These are phyloP conservation scores for Propsilocerus akamusi DNA, from an alignment of 1,140 invertebrate genomes.

Conservation along the genomic window DNA sequence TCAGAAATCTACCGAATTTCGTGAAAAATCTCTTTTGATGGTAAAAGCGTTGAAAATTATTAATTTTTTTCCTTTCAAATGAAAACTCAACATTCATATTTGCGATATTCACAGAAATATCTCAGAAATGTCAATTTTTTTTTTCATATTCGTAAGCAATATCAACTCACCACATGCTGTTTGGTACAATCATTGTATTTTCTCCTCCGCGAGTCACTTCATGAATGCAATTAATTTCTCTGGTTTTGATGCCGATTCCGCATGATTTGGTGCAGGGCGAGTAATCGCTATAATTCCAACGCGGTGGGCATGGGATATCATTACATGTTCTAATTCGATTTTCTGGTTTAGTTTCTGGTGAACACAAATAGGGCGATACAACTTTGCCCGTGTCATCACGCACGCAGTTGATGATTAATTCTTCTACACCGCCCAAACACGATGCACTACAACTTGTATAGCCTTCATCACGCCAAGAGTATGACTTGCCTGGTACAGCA, in stretches of 20 bases:
- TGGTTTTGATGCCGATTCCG: slow-evolving; percentile 75
- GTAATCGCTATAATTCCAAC: slow-evolving; percentile 75
- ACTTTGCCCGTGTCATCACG: slow-evolving; percentile 67
- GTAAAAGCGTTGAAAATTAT: no score
- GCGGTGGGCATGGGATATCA: slow-evolving; percentile 75
- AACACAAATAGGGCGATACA: slow-evolving; percentile 67
- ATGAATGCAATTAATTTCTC: slow-evolving; percentile 82
- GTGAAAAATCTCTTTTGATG: no score
- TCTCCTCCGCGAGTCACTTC: slow-evolving; percentile 69
- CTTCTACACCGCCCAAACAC: slow-evolving; percentile 79
- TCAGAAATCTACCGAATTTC: no score
- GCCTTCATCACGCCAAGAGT: slow-evolving; percentile 67
- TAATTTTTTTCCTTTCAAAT: no score
- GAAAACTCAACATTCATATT: no score
- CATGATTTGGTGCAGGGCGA: slow-evolving; percentile 75
- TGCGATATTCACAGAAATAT: no score
- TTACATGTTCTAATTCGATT: slow-evolving; percentile 82
- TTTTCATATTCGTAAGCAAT: no score
- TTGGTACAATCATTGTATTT: slow-evolving; percentile 73
- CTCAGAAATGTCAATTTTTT: no score
- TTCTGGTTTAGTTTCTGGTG: slow-evolving; percentile 66
- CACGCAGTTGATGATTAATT: slow-evolving; percentile 81
- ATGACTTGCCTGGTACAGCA: slow-evolving; percentile 42
- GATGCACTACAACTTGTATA: slow-evolving; percentile 85
- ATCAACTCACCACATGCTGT: slow-evolving; percentile 84